These are phyloP conservation scores for Cacatua alba DNA, from an alignment of 2,113 vertebrate species.

Conservation along the genomic window DNA sequence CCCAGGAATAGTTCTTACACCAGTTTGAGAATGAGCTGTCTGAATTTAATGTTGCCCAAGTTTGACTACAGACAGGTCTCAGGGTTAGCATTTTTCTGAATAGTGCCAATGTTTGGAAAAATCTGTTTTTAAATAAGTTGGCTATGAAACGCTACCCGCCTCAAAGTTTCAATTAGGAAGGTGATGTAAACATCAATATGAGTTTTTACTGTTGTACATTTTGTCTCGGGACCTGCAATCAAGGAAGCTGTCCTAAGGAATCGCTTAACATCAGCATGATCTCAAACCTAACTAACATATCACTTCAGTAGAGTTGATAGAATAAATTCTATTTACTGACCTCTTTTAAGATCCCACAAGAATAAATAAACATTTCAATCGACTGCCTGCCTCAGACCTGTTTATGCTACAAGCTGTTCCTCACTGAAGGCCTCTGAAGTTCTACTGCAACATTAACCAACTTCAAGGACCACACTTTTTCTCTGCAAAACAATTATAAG, in stretches of 20 bases:
- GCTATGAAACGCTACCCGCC: neutral
- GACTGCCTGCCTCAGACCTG: neutral
- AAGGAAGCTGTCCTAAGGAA: neutral
- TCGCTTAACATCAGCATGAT: neutral
- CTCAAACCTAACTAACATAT: neutral
- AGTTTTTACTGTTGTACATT: neutral
- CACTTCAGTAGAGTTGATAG: neutral
- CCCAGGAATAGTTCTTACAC: neutral
- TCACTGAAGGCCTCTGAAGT: neutral
- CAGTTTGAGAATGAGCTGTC: neutral
- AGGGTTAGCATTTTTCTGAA: neutral
- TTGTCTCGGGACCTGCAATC: neutral
- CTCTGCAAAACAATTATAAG: neutral
- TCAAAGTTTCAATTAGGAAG: neutral
- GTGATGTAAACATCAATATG: neutral
- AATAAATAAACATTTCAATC: slow-evolving; percentile 40
- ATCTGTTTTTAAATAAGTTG: neutral
- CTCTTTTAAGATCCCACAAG: slow-evolving; percentile 2
- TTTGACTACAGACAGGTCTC: neutral
- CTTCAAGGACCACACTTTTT: neutral
- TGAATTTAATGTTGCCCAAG: neutral
- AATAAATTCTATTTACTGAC: slow-evolving; percentile 17
- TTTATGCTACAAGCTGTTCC: slow-evolving; percentile 2
- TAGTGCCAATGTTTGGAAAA: neutral
- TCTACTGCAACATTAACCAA: slow-evolving; percentile 4